Evolutionary conservation across 2,113 vertebrate species (phyloP).

Genomic region (Chiloscyllium plagiosum): DNA sequence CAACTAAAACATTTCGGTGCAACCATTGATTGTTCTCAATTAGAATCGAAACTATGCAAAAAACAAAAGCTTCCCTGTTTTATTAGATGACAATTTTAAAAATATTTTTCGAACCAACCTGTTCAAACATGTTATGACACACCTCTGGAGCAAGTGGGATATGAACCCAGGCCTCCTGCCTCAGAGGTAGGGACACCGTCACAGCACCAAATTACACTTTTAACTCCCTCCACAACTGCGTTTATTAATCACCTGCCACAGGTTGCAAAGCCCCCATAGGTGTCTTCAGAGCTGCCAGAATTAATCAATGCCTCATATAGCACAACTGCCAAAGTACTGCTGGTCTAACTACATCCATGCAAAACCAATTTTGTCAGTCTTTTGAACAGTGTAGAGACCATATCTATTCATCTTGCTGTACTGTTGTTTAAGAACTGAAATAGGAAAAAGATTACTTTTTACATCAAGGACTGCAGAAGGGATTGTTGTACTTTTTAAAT

Average conservation of each 20-base stretch:
- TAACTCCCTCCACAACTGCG: background rate
- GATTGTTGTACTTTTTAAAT: no score
- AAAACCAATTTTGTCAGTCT: no score
- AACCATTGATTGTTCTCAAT: background rate
- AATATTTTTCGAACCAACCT: no score
- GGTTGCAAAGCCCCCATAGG: background rate
- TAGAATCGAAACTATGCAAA: background rate
- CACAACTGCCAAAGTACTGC: background rate
- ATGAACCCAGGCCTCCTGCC: no score
- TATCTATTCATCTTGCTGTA: no score
- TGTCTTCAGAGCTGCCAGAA: background rate
- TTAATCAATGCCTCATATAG: background rate
- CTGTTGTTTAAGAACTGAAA: no score
- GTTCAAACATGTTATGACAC: no score
- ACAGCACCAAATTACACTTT: background rate
- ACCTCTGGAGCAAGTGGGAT: no score
- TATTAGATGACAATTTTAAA: background rate
- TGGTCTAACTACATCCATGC: background rate
- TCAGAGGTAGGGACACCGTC: no score
- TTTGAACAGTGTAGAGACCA: no score
- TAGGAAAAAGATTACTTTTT: no score
- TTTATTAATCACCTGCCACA: background rate
- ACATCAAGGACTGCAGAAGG: no score
- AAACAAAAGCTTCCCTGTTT: background rate
- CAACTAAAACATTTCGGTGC: background rate